These are phyloP conservation scores for Ormyrus pomaceus DNA, from an alignment of 2,888 invertebrate species.

Conservation along the genomic window DNA sequence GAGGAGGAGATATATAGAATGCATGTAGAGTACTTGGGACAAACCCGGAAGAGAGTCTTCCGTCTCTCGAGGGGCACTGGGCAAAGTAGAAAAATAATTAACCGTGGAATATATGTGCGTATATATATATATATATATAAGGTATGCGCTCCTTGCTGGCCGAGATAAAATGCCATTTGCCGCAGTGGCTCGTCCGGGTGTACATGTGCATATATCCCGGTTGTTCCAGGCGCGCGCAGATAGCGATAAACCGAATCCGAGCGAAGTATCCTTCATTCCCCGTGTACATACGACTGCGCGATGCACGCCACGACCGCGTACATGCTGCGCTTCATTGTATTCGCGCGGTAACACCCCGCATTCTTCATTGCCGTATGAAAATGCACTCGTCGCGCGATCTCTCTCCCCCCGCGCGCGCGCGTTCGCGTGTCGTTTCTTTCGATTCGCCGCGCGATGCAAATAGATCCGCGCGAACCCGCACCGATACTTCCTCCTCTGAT, in stretches of 20 bases:
- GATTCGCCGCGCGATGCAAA: no score
- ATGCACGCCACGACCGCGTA: no score
- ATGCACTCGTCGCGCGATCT: neutral
- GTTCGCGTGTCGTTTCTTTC: no score
- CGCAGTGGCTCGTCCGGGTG: neutral
- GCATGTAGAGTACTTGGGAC: neutral
- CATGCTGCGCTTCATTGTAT: neutral
- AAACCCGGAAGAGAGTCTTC: slow-evolving; percentile 38
- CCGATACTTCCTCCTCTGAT: no score
- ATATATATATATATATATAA: neutral
- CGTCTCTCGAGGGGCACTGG: slow-evolving; percentile 12
- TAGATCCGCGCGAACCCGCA: no score
- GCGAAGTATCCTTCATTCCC: slow-evolving; percentile 6
- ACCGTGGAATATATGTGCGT: slow-evolving; percentile 14
- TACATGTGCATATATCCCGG: slow-evolving; percentile 8
- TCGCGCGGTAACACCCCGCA: neutral
- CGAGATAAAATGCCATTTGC: slow-evolving; percentile 28
- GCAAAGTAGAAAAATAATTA: slow-evolving; percentile 48
- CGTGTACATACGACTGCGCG: no score
- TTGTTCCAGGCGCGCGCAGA: neutral
- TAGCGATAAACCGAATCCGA: slow-evolving; percentile 34
- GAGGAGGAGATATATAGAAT: neutral
- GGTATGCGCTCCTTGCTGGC: neutral
- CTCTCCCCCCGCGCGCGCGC: neutral
- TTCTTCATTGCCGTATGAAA: slow-evolving; percentile 35